Evolutionary conservation across 2,113 vertebrate genomes (phyloP).

Genomic region (Pituophis catenifer): DNA sequence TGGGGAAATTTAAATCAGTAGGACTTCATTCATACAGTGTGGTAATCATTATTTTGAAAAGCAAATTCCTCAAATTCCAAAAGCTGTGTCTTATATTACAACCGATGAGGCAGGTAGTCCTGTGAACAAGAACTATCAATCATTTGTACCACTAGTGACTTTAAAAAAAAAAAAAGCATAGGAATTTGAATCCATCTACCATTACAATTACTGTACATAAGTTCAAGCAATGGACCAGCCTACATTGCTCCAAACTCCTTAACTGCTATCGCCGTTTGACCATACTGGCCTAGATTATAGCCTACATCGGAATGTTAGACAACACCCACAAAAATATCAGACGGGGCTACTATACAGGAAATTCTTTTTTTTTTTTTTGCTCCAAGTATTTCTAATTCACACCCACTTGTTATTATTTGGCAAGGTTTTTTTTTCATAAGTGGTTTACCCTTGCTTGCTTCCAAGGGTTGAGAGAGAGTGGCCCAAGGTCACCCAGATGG

Average conservation of each 20-base stretch:
- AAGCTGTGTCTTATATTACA: accelerated
- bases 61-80: background rate
- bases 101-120: conserved; percentile 10
- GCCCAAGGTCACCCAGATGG: background rate
- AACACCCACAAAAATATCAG: background rate
- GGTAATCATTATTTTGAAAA: conserved; percentile 5
- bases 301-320: background rate
- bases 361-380: background rate
- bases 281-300: background rate
- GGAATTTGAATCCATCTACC: background rate
- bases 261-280: background rate
- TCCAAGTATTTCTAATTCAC: background rate
- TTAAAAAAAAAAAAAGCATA: background rate
- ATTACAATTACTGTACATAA: background rate
- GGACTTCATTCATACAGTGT: background rate
- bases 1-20: background rate
- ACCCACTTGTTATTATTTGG: background rate
- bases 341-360: background rate
- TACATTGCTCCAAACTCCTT: background rate
- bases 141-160: background rate
- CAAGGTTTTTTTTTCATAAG: background rate
- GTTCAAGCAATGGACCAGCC: background rate
- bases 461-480: background rate
- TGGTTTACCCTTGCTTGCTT: background rate
- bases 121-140: conserved; percentile 6